Percentiles rank a stretch among this genome's conserved stretches.
phyloP scores from a whole-genome alignment of 1,140 invertebrate species.

The Calliphora vicina region DNA sequence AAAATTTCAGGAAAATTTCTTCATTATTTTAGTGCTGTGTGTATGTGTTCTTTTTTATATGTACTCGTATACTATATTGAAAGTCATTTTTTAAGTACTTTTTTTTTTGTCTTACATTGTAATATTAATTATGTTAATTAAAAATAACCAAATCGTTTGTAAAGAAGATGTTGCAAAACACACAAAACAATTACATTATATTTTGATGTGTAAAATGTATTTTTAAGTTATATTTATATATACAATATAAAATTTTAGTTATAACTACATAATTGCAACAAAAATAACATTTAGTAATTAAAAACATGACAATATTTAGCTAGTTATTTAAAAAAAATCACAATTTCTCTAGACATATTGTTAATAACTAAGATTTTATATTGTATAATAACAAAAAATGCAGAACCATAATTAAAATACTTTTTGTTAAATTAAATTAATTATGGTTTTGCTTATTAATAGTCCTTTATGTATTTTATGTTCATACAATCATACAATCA shows the following conservation, averaged over 20 bases:
- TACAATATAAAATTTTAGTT: not conserved
- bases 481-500: not conserved
- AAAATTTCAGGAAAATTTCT: not conserved
- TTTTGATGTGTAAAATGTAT: not conserved
- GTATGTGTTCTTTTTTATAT: not conserved
- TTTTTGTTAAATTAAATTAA: not conserved
- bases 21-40: not conserved
- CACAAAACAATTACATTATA: not conserved
- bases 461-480: not conserved
- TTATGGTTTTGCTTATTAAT: not conserved
- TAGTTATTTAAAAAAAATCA: not conserved
- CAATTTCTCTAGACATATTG: not conserved
- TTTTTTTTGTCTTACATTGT: not conserved
- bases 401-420: not conserved
- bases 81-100: not conserved
- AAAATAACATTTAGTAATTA: not conserved
- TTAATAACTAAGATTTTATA: not conserved
- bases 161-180: not conserved
- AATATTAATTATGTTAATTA: not conserved
- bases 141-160: not conserved
- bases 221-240: not conserved
- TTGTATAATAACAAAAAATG: not conserved
- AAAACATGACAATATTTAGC: not conserved
- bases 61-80: not conserved
- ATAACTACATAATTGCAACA: not conserved